Conservation (phyloP, 2,797 vertebrate species). For the Acropternis orthonyx region DNA sequence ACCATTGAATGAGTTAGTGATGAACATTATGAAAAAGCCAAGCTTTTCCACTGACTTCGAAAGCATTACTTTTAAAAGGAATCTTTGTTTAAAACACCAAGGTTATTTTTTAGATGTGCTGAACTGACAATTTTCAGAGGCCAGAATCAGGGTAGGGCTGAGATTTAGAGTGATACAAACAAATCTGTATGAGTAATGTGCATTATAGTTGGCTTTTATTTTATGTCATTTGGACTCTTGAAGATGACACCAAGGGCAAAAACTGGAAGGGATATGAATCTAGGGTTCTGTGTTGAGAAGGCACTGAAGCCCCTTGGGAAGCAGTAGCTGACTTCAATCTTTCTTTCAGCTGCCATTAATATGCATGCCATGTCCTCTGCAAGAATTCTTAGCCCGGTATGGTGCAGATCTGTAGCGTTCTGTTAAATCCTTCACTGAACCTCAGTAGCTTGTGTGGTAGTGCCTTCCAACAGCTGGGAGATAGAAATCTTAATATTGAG, state of each 20-base stretch:
- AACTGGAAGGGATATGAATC: neutral
- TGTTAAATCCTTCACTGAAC: neutral
- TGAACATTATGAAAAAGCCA: neutral
- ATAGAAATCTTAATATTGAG: neutral
- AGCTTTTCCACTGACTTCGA: neutral
- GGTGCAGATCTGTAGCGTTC: neutral
- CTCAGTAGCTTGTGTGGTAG: neutral
- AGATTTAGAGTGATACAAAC: neutral
- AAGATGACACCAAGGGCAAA: neutral
- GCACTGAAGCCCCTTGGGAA: conserved; percentile 19
- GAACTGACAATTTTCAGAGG: neutral
- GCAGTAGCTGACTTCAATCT: conserved; percentile 30
- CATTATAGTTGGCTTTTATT: neutral
- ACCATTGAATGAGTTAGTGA: conserved; percentile 2
- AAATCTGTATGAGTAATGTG: neutral
- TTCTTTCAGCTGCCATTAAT: conserved; percentile 34
- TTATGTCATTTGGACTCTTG: neutral
- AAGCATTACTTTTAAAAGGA: neutral
- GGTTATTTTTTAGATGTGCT: neutral
- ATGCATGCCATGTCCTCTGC: neutral
- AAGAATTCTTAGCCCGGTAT: neutral
- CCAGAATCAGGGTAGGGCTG: neutral
- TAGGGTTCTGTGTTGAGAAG: neutral
- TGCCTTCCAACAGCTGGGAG: neutral
- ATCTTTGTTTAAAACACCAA: conserved; percentile 7